Conservation (phyloP, 2,113 vertebrate genomes). For the Microcebus ravelobensis region DNA sequence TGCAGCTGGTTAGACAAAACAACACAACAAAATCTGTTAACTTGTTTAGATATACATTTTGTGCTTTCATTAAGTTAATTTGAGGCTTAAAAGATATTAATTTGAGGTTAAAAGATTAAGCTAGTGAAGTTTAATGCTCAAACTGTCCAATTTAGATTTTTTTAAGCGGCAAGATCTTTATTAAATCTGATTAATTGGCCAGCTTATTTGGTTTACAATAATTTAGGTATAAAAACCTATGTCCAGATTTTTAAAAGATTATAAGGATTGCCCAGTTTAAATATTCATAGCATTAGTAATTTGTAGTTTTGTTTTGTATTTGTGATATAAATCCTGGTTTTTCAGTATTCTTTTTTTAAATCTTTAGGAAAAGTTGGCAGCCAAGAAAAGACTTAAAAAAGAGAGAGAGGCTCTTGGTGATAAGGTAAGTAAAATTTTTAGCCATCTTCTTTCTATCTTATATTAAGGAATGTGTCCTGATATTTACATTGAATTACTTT, state of each 20-base stretch:
- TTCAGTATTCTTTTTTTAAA: slow-evolving; percentile 43
- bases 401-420: slow-evolving; percentile 95
- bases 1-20: background rate
- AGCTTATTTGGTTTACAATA: background rate
- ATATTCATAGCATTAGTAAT: slow-evolving; percentile 6
- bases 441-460: background rate
- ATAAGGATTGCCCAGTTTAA: background rate
- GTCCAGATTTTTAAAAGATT: background rate
- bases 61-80: slow-evolving; percentile 10
- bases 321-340: slow-evolving; percentile 36
- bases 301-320: slow-evolving; percentile 11
- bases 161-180: background rate
- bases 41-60: background rate
- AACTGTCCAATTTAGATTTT: background rate
- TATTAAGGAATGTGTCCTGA: background rate
- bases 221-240: background rate
- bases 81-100: background rate
- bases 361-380: slow-evolving; percentile 91
- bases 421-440: slow-evolving; percentile 87
- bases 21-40: background rate
- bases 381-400: slow-evolving; percentile 94
- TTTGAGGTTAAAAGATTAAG: background rate
- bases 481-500: background rate
- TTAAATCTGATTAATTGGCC: background rate
- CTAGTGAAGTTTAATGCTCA: background rate